Conservation (phyloP, 1,140 invertebrate species). For the Aphelinus certus region DNA sequence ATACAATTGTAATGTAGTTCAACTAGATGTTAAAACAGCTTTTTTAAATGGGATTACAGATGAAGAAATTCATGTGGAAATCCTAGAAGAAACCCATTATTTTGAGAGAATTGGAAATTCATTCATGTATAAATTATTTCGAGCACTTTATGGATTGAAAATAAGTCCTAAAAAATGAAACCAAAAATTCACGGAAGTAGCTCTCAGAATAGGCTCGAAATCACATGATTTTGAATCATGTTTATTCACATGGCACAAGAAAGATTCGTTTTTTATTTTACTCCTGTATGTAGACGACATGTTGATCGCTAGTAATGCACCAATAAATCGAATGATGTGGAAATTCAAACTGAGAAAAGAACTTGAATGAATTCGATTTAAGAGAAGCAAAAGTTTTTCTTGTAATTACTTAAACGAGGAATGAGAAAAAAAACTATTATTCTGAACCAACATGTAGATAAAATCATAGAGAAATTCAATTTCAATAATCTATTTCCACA, state of each 20-base stretch:
- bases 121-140: neutral
- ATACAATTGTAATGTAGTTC: slow-evolving; percentile 42
- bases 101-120: slow-evolving; percentile 3
- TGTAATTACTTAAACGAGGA: slow-evolving; percentile 20
- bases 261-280: no score
- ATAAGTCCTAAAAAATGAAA: slow-evolving; percentile 17
- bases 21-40: slow-evolving; percentile 60
- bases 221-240: no score
- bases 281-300: no score
- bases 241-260: no score
- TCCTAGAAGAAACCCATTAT: slow-evolving; percentile 44
- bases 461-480: neutral
- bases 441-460: slow-evolving; percentile 24
- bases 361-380: slow-evolving; percentile 17
- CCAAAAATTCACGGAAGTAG: no score
- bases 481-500: neutral
- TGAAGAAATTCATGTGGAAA: slow-evolving; percentile 55
- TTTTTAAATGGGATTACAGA: slow-evolving; percentile 55
- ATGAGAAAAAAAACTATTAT: neutral
- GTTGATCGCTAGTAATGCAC: neutral
- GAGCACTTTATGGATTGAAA: neutral
- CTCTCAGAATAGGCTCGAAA: no score
- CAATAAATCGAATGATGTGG: neutral
- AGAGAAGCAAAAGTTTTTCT: slow-evolving; percentile 7
- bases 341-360: slow-evolving; percentile 12